Base-by-base conservation (phyloP, 1,140 invertebrate genomes). In the Trichonephila clavipes region DNA sequence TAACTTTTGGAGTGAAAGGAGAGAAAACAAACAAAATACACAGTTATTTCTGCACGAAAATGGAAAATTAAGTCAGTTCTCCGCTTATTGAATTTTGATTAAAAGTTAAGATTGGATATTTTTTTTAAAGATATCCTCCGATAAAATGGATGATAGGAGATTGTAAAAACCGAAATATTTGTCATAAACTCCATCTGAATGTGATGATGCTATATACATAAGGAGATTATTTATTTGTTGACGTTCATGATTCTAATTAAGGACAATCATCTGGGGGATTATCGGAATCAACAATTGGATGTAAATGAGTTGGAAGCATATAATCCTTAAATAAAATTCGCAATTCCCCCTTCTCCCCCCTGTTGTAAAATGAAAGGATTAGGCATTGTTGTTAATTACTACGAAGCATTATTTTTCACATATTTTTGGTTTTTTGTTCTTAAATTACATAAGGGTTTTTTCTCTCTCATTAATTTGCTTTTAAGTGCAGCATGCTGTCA, bases 41-140 rank as follows among this genome's bases (percentile, higher is more conserved):
- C 51, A 51, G 51, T 51, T 51, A 7, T 51, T 51, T 5, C 10
- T 51, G 51, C 7, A 51, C 19, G 16, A 24, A 77, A 34, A 77
- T 40, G 72, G 44, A 40, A 77, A 40, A 77, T 77, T 34, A 19
- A 40, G 28, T 6, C 16, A 18, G 72, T 24, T n/a, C 24, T n/a
- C 28, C 34, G 72, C 28, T 77, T 40, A 77, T 77, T 34, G 34
- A 40, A 34, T 77, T 77, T 77, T 77, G 72, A 77, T 77, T 77
- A 77, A 40, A 40, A 40, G 12, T 40, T 19, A 18, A 77, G 16
- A 7, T 24, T 3, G 1, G 18, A 77, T 10, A n/a, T 34, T 40
- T 19, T 77, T 18, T 5, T 77, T 77, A 28, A 28, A 40, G 18
- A 40, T 1, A 40, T 4, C 34, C 16, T 77, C 18, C 34, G 28